A percentile compares a stretch with the other conserved stretches of the same genome.
These are phyloP conservation scores for Garra rufa DNA, from an alignment of 2,113 vertebrate genomes.

Conservation along the genomic window DNA sequence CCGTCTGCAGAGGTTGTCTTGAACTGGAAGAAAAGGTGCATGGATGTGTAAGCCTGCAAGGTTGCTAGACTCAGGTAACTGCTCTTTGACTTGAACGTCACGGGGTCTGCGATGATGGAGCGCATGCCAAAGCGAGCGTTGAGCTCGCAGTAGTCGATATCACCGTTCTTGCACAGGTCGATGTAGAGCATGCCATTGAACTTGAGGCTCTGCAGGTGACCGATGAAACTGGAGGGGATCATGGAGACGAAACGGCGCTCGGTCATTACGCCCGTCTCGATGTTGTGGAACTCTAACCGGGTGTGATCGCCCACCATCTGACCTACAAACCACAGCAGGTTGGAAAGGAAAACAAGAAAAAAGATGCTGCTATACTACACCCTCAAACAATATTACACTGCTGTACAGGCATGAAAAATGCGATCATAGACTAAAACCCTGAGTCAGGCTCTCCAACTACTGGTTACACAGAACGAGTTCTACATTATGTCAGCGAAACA, in stretches of 20 bases:
- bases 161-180: constrained; percentile 97
- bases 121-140: constrained; percentile 96
- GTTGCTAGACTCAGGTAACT: constrained; percentile 97
- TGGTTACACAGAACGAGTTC: background rate
- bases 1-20: constrained; percentile 97
- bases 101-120: constrained; percentile 96
- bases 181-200: constrained; percentile 99
- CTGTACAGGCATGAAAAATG: constrained; percentile 14
- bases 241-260: constrained; percentile 93
- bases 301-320: constrained; percentile 99
- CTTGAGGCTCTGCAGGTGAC: constrained; percentile 94
- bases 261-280: constrained; percentile 97
- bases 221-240: constrained; percentile 97
- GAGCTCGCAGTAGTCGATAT: constrained; percentile 96
- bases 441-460: background rate
- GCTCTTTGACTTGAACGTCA: constrained; percentile 97
- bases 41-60: constrained; percentile 96
- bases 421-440: background rate
- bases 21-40: constrained; percentile 99
- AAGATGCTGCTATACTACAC: constrained; percentile 53
- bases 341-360: constrained; percentile 70
- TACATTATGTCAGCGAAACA: background rate
- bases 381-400: constrained; percentile 43
- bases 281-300: constrained; percentile 99
- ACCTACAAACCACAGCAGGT: constrained; percentile 79